Conservation (phyloP, 2,888 invertebrate genomes). For the Selenia dentaria region DNA sequence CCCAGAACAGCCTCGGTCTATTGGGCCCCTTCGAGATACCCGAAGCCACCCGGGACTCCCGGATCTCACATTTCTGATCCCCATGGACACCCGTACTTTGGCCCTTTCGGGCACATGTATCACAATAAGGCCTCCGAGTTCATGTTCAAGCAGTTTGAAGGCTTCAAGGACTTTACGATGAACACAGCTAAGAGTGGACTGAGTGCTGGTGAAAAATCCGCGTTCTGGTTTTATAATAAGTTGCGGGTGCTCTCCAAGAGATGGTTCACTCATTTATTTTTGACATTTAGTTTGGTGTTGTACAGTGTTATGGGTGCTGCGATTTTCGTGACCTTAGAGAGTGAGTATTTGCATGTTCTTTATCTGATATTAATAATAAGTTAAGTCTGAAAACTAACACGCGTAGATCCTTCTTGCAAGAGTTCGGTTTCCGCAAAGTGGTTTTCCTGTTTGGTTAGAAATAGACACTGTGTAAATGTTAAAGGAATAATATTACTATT, state of each 20-base stretch:
- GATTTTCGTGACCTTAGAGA: constrained; percentile 91
- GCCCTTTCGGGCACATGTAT: constrained; percentile 79
- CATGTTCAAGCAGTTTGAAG: constrained; percentile 92
- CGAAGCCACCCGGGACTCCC: constrained; percentile 58
- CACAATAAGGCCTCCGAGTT: constrained; percentile 90
- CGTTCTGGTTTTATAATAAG: constrained; percentile 92
- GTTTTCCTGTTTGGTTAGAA: not conserved
- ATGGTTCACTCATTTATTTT: constrained; percentile 96
- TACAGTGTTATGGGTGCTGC: constrained; percentile 94
- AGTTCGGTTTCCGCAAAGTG: no score
- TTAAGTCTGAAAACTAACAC: no score
- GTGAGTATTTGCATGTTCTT: constrained; percentile 68
- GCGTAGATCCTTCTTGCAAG: no score
- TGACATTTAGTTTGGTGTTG: constrained; percentile 89
- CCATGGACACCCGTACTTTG: constrained; percentile 63
- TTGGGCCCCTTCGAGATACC: constrained; percentile 47
- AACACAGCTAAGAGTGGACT: constrained; percentile 90
- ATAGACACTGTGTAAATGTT: not conserved
- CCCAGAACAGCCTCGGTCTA: constrained; percentile 55
- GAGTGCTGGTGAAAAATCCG: constrained; percentile 93
- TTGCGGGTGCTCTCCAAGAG: constrained; percentile 90
- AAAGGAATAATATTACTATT: not conserved
- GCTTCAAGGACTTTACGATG: constrained; percentile 90
- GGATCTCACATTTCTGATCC: constrained; percentile 66
- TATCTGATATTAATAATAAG: not conserved